These are phyloP conservation scores for Heliornis fulica DNA, from an alignment of 2,113 vertebrate genomes.

Conservation along the genomic window DNA sequence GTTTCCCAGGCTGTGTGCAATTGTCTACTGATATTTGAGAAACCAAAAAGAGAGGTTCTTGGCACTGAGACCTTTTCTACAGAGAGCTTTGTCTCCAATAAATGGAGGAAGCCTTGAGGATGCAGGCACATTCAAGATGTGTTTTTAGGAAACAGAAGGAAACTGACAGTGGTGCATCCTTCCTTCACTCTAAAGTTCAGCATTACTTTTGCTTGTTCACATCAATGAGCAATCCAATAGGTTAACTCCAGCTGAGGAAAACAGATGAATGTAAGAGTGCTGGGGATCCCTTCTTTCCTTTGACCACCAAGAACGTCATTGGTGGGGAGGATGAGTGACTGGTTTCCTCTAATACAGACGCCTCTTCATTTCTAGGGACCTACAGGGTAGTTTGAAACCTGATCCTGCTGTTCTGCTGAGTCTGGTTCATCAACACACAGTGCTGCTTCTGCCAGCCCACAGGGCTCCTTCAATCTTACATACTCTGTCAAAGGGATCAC, in stretches of 20 bases:
- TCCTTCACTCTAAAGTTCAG: background rate
- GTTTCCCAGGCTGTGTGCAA: background rate
- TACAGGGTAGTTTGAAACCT: slow-evolving; percentile 40
- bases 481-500: background rate
- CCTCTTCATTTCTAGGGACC: slow-evolving; percentile 43
- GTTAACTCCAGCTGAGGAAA: background rate
- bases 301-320: background rate
- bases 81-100: background rate
- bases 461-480: background rate
- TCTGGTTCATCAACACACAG: background rate
- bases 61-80: background rate
- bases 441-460: slow-evolving; percentile 33
- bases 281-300: background rate
- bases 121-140: background rate
- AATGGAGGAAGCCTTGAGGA: background rate
- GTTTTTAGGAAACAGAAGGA: background rate
- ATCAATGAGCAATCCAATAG: background rate
- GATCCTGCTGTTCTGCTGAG: slow-evolving; percentile 8
- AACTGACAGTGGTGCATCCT: background rate
- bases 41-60: background rate
- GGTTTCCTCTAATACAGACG: slow-evolving; percentile 7
- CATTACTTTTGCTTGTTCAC: background rate
- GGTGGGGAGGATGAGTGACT: background rate
- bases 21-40: background rate
- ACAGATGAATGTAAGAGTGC: background rate